Evolutionary conservation across 2,797 vertebrate genomes (phyloP).

Genomic region (Tenualosa thibaudeaui): DNA sequence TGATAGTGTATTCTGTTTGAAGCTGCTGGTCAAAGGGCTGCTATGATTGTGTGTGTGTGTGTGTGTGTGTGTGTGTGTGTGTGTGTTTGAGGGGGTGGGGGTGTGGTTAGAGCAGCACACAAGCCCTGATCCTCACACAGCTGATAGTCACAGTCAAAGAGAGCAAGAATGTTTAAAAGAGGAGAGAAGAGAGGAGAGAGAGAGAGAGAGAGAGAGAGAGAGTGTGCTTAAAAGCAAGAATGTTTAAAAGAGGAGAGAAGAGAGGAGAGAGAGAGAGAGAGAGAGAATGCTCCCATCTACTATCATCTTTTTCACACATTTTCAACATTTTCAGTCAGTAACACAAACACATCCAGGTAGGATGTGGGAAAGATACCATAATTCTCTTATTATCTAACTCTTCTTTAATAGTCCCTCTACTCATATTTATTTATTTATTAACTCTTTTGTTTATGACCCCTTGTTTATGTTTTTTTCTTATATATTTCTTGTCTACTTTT

Average conservation of each 20-base stretch:
- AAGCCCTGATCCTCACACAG: background rate
- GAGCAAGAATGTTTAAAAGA: background rate
- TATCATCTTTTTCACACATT: too few relatives aligned
- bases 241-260: too few relatives aligned
- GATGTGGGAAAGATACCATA: too few relatives aligned
- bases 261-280: background rate
- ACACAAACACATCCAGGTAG: too few relatives aligned
- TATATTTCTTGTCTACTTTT: too few relatives aligned
- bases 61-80: constrained; percentile 31
- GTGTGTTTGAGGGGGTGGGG: constrained; percentile 34
- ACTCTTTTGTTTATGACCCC: too few relatives aligned
- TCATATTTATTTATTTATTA: too few relatives aligned
- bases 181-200: too few relatives aligned
- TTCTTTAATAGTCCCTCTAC: too few relatives aligned
- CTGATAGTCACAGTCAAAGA: background rate
- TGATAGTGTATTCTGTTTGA: constrained; percentile 75
- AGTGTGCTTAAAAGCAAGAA: background rate
- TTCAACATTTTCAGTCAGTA: background rate
- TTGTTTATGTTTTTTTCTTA: too few relatives aligned
- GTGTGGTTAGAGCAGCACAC: background rate
- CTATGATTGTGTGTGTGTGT: constrained; percentile 42
- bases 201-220: background rate
- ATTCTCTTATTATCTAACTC: too few relatives aligned
- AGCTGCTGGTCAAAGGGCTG: constrained; percentile 65
- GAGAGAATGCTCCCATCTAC: background rate